These are phyloP conservation scores for Drosophila yakuba DNA, from an alignment of 1,140 invertebrate genomes.

Conservation along the genomic window DNA sequence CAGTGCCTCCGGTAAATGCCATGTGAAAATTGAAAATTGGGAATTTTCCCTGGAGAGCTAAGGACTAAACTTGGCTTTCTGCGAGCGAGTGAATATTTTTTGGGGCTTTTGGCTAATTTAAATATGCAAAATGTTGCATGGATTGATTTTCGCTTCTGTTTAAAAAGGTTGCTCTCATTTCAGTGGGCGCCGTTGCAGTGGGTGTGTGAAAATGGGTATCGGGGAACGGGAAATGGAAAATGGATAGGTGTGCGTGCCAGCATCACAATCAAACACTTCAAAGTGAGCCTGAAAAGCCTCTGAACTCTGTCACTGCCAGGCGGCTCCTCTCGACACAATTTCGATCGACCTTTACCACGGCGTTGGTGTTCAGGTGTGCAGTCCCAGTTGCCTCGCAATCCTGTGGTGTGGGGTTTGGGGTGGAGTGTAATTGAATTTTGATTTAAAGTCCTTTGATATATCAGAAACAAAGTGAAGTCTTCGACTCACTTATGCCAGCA, in stretches of 20 bases:
- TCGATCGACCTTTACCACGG: conserved; percentile 15
- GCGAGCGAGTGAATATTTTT: conserved; percentile 8
- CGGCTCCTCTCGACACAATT: conserved; percentile 46
- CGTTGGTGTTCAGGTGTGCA: conserved; percentile 42
- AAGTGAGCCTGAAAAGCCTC: conserved; percentile 42
- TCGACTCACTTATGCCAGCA: conserved; percentile 46
- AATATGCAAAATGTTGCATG: conserved; percentile 53
- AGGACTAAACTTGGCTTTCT: conserved; percentile 7
- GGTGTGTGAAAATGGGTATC: not conserved
- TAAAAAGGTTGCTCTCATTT: conserved; percentile 33
- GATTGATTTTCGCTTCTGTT: conserved; percentile 51
- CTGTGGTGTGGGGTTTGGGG: conserved; percentile 47
- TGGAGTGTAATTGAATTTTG: conserved; percentile 76
- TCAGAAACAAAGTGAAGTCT: conserved; percentile 44
- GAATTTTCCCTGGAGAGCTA: conserved; percentile 35
- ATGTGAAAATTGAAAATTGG: conserved; percentile 49
- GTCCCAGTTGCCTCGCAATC: conserved; percentile 28
- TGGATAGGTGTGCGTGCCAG: conserved; percentile 41
- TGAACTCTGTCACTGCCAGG: conserved; percentile 50
- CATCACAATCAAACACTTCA: conserved; percentile 49
- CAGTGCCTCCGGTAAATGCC: conserved; percentile 28
- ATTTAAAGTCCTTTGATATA: conserved; percentile 80
- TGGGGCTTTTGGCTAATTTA: conserved; percentile 33
- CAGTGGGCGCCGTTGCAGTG: conserved; percentile 6
- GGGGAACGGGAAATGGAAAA: conserved; percentile 17